A percentile compares a stretch with the other conserved stretches of the same genome.
These are phyloP conservation scores for Standfussiana lucernea DNA, from an alignment of 2,888 invertebrate genomes.

Conservation along the genomic window DNA sequence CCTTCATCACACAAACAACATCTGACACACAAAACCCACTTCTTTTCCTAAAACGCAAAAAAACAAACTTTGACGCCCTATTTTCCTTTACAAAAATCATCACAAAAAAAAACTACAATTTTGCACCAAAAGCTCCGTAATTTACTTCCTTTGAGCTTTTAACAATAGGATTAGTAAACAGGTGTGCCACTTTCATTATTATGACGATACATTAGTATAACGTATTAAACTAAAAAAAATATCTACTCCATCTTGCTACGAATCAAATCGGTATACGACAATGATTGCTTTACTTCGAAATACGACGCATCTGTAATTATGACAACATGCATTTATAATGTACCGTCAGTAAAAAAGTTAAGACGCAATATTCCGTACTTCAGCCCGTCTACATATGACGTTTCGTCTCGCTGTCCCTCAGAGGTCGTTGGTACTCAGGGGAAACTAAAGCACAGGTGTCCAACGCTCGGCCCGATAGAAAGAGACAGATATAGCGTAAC, in stretches of 20 bases:
- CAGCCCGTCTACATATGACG: constrained; percentile 74
- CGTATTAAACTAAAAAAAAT: constrained; percentile 83
- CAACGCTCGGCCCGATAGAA: constrained; percentile 87
- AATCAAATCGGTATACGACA: constrained; percentile 91
- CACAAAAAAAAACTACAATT: constrained; percentile 70
- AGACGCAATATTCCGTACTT: constrained; percentile 71
- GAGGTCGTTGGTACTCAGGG: constrained; percentile 91
- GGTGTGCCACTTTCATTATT: constrained; percentile 88
- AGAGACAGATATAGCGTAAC: constrained; percentile 76
- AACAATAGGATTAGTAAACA: constrained; percentile 87
- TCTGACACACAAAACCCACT: constrained; percentile 22
- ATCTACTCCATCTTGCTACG: constrained; percentile 85
- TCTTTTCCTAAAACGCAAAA: constrained; percentile 52
- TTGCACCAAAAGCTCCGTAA: constrained; percentile 76
- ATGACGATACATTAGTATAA: constrained; percentile 89
- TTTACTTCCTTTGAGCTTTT: constrained; percentile 78
- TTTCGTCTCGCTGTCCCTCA: constrained; percentile 77
- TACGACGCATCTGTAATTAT: constrained; percentile 86
- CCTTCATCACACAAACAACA: constrained; percentile 49
- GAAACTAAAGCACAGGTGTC: constrained; percentile 91
- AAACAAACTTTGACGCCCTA: constrained; percentile 52
- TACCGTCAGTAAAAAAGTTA: constrained; percentile 70
- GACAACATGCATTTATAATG: constrained; percentile 65
- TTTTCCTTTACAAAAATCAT: constrained; percentile 41
- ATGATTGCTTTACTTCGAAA: constrained; percentile 88